Evolutionary conservation across 2,797 vertebrate species (phyloP), one percentile per base, ranked within the genome.

Genomic region (Pelodytes ibericus): DNA sequence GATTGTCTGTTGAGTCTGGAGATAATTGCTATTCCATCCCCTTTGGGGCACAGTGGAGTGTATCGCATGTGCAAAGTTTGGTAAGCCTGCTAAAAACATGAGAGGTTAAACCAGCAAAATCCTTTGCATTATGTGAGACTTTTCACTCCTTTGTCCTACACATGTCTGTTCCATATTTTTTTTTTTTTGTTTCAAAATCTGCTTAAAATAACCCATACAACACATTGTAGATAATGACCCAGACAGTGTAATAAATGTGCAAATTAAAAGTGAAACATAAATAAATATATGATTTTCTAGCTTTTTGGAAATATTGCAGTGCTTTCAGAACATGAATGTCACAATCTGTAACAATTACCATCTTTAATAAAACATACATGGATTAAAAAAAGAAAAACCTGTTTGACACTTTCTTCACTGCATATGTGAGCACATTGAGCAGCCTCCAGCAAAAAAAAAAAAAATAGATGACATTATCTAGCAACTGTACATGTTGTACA

Each of bases 1-100:
- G 16, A 58, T 62, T 61, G 56, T 60, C 56, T 71, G 41, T 61
- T 69, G 29, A 22, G 30, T 24, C 11, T 30, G n/a, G 33, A 70
- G 41, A 76, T 76, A 76, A 76, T 76, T 64, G 33, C 66, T 63
- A 63, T 76, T 76, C 74, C 74, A 62, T 76, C 25, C 64, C 59
- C 67, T 18, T 13, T 44, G 66, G 58, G 74, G 44, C 15, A 16
- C 9, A 10, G 31, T 70, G 66, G 70, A 71, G 70, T 30, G 47
- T 71, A 62, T 71, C 51, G 51, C 59, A 76, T 56, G 66, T 70
- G 66, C 64, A 44, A 44, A 63, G 49, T 76, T 76, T 70, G 74
- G 67, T 76, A 71, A 76, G 66, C 51, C 67, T 63, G 64, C 59
- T 70, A 76, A 56, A 71, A 61, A 63, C 47, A 41, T 31, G 27